Evolutionary conservation across 1,140 invertebrate genomes (phyloP).

Genomic region (Cyrtorhinus lividipennis): DNA sequence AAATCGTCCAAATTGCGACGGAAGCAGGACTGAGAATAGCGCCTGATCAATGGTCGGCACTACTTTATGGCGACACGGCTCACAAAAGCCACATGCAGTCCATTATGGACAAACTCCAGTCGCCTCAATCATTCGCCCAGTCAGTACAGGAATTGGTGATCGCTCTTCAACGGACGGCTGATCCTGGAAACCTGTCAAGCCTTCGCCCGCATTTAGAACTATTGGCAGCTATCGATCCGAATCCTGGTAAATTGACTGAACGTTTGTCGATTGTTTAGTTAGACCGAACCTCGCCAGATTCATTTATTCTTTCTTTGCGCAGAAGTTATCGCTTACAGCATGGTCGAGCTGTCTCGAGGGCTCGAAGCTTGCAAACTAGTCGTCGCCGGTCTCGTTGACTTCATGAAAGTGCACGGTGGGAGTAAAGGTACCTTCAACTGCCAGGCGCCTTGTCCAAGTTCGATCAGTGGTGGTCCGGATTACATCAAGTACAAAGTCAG

Average conservation of each 20-base stretch:
- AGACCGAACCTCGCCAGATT: too few species aligned
- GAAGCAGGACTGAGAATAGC: constrained; percentile 93
- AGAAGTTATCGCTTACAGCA: constrained; percentile 52
- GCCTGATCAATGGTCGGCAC: constrained; percentile 94
- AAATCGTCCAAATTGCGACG: constrained; percentile 93
- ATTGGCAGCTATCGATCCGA: constrained; percentile 72
- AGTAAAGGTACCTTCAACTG: constrained; percentile 31
- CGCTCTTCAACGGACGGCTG: constrained; percentile 76
- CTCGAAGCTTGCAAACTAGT: constrained; percentile 67
- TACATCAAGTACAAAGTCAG: constrained; percentile 72
- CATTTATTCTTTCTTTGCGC: too few species aligned
- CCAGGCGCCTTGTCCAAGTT: neutral
- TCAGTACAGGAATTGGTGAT: constrained; percentile 85
- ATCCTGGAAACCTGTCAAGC: constrained; percentile 68
- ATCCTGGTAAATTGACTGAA: too few species aligned
- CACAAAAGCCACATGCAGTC: constrained; percentile 99
- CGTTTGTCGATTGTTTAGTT: too few species aligned
- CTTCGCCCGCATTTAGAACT: constrained; percentile 67
- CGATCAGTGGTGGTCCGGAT: constrained; percentile 3
- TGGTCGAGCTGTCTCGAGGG: constrained; percentile 56
- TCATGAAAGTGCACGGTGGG: constrained; percentile 56
- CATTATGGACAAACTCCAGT: constrained; percentile 89
- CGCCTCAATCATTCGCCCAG: constrained; percentile 77
- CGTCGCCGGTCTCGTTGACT: constrained; percentile 69
- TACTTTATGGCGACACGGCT: constrained; percentile 85